Base-by-base conservation (phyloP, 2,113 vertebrate genomes). In the Dicentrarchus labrax region DNA sequence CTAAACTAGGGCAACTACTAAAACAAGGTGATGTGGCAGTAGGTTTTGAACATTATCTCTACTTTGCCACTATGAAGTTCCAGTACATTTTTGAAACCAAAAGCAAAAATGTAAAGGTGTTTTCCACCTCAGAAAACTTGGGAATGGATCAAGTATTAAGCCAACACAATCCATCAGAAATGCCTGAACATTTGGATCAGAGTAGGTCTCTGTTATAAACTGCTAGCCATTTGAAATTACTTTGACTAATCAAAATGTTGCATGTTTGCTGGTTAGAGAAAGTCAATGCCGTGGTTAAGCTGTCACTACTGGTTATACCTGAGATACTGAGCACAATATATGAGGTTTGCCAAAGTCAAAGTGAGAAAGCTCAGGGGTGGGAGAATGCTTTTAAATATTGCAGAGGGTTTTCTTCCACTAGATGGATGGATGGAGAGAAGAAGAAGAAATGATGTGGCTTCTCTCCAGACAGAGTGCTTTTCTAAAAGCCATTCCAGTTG, bases 381-480 rank as follows among this genome's bases (percentile, higher is more conserved):
- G 15, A 80, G 62, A 71, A 75, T 65, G 76, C 87, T 87, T 85
- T 86, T 92, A 89, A 93, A 93, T 94, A 92, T 88, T 93, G 66
- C 72, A 76, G 80, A 36, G 81, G n/a, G 71, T 89, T 88, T 78
- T 89, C 75, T 36, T 62, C 60, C n/a, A 6, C 51, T 82, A 8
- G 72, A 70, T 77, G 51, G 65, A 83, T 70, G 19, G 45, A 51
- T 39, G 41, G 43, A 30, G 21, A 50, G 53, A 11, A 70, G 43
- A 8, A 76, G 43, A 53, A 48, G 51, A 67, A 69, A 78, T 43
- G 12, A 64, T 71, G 54, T 51, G 57, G 36, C 61, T 65, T 54
- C n/a, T 84, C 48, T 72, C 41, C 51, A 56, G 39, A 64, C 61
- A 62, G 43, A 81, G 74, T 86, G 80, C 51, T 75, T 68, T 72